Conservation (phyloP, 2,888 invertebrate species). For the Zygothrica quintamaculata region DNA sequence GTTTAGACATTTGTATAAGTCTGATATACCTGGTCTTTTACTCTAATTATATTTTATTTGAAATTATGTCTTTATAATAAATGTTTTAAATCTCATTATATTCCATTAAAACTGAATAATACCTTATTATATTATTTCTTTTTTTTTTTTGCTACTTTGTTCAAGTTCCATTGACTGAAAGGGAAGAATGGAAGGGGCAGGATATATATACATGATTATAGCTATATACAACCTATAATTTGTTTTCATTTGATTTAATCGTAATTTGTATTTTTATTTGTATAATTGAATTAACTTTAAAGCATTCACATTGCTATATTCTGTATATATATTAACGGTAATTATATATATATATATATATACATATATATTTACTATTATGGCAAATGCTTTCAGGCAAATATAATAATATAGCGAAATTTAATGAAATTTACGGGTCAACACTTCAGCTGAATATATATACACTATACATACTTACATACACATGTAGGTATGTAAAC, state of each 20-base stretch:
- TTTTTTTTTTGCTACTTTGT: too few relatives aligned
- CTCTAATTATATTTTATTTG: too few relatives aligned
- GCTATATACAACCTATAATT: too few relatives aligned
- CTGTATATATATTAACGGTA: conserved; percentile 4
- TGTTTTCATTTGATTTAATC: conserved; percentile 21
- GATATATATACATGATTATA: too few relatives aligned
- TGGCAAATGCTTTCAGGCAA: conserved; percentile 40
- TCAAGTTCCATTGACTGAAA: too few relatives aligned
- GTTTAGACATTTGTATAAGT: too few relatives aligned
- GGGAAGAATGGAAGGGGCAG: too few relatives aligned
- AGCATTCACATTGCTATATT: conserved; percentile 2
- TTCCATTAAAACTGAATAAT: too few relatives aligned
- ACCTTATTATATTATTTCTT: too few relatives aligned
- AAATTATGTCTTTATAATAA: not conserved
- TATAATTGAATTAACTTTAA: conserved; percentile 26
- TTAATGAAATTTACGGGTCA: conserved; percentile 64
- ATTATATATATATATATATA: not conserved
- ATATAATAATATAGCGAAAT: conserved; percentile 59
- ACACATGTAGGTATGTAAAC: conserved; percentile 1
- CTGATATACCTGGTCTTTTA: too few relatives aligned
- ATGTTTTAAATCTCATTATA: too few relatives aligned
- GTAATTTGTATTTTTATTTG: conserved; percentile 32
- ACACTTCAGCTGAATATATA: conserved; percentile 45
- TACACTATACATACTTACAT: not conserved
- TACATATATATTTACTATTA: not conserved